Base-by-base conservation (phyloP, 2,888 invertebrate genomes). In the Agonopterix arenella region DNA sequence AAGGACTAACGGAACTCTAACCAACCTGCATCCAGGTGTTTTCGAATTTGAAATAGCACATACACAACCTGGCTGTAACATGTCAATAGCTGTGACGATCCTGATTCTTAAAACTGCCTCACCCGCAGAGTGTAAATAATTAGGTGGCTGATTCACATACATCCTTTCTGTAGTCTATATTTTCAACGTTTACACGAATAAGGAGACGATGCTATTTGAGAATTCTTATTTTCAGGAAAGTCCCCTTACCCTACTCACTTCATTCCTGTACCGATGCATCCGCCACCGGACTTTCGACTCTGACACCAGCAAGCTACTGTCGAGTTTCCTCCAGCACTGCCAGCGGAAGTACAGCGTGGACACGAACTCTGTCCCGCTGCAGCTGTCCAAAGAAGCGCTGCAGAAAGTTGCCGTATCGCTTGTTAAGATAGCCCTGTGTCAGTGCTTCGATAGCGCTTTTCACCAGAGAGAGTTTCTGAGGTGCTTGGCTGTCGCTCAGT, bases 381-480 rank as follows among this genome's bases (percentile, higher is more conserved):
- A 81, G 44, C 56, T 88, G 50, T 81, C 85, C 4, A 92, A 91
- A 61, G 90, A 90, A 51, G 73, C 84, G 1, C 90, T 93, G 46
- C 90, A 92, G 58, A 83, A 68, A 49, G 86, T 91, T 0, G 85
- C 92, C 0, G 85, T 93, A 13, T 85, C 90, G 8, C 75, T 95
- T 28, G 79, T 93, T n/a, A 88, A 92, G 52, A 81, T 90, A 1
- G 90, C 93, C 1, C 70, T 95, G 0, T 90, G 90, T 49, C 77
- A 90, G 52, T 91, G 91, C 58, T 92, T 94, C 57, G 85, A 89
- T 41, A 94, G 93, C 48, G 85, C 91, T 0, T 89, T 89, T 58
- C 90, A 93, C 61, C 93, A 93, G 70, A 89, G 91, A 37, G 89
- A 91, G 59, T 92, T 94, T 56, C 73, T 95, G 2, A 84, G 90